Conservation (phyloP, 2,797 vertebrate genomes). For the Danio aesculapii region DNA sequence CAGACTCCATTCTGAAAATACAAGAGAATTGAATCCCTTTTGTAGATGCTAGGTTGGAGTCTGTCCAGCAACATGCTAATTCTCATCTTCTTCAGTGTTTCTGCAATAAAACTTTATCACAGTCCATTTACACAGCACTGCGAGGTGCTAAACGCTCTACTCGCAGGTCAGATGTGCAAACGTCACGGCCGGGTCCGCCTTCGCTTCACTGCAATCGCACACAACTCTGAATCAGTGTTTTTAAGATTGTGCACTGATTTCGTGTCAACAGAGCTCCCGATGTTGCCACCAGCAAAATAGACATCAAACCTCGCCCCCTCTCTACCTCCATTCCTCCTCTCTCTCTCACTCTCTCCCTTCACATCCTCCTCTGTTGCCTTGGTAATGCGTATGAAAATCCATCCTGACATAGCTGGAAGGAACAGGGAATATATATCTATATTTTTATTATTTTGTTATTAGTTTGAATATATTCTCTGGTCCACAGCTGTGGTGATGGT, state of each 20-base stretch:
- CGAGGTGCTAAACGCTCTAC: not conserved
- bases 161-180: slow-evolving; percentile 8
- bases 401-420: slow-evolving; percentile 40
- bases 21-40: not conserved
- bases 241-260: slow-evolving; percentile 45
- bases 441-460: slow-evolving; percentile 17
- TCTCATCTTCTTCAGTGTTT: not conserved
- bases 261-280: slow-evolving; percentile 29
- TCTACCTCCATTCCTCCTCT: slow-evolving; percentile 16
- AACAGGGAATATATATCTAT: slow-evolving; percentile 7
- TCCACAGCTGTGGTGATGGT: slow-evolving; percentile 19
- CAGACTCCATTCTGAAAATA: not conserved
- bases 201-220: slow-evolving; percentile 4
- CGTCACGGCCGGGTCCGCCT: not conserved
- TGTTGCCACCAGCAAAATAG: slow-evolving; percentile 42
- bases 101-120: slow-evolving; percentile 9
- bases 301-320: slow-evolving; percentile 33
- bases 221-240: slow-evolving; percentile 38
- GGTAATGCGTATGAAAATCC: slow-evolving; percentile 58
- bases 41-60: not conserved
- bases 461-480: slow-evolving; percentile 19
- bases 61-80: not conserved
- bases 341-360: slow-evolving; percentile 6
- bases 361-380: slow-evolving; percentile 55
- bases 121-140: not conserved